These are phyloP conservation scores for Suillia variegata DNA, from an alignment of 2,888 invertebrate genomes.

Conservation along the genomic window DNA sequence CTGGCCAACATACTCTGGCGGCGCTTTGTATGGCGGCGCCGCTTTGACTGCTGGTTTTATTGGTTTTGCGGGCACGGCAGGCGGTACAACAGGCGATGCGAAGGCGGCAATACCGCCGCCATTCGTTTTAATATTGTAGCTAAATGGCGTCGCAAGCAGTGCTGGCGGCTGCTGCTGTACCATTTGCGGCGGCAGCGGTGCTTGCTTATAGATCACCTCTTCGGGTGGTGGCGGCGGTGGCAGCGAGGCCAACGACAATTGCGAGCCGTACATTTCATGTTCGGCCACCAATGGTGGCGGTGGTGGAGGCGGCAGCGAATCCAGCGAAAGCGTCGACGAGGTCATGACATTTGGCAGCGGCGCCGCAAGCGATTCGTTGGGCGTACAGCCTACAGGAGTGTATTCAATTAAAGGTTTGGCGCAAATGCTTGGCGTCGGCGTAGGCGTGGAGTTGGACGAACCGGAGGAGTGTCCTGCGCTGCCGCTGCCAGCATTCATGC, in stretches of 20 bases:
- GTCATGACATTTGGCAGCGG: constrained; percentile 63
- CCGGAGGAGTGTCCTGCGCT: constrained; percentile 42
- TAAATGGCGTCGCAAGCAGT: constrained; percentile 42
- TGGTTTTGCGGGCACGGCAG: constrained; percentile 53
- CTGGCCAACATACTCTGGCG: constrained; percentile 57
- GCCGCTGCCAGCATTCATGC: constrained; percentile 43
- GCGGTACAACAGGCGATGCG: too few species aligned
- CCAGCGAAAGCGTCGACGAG: constrained; percentile 77
- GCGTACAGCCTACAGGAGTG: too few species aligned
- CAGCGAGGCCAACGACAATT: constrained; percentile 71
- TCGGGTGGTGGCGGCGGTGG: constrained; percentile 73
- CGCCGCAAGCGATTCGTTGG: constrained; percentile 23
- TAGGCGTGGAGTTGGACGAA: constrained; percentile 59
- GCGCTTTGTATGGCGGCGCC: constrained; percentile 61
- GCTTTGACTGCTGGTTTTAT: constrained; percentile 52
- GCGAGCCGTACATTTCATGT: constrained; percentile 67
- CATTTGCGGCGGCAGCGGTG: constrained; percentile 39
- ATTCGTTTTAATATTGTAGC: constrained; percentile 15
- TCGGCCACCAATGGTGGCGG: constrained; percentile 59
- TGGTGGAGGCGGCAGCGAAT: constrained; percentile 79
- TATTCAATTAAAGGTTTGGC: constrained; percentile 47
- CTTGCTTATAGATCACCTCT: constrained; percentile 35
- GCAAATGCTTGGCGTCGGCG: constrained; percentile 59
- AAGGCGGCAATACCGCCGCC: not conserved
- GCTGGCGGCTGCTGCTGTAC: constrained; percentile 79